Conservation (phyloP, 2,888 invertebrate species). For the Tinea trinotella region DNA sequence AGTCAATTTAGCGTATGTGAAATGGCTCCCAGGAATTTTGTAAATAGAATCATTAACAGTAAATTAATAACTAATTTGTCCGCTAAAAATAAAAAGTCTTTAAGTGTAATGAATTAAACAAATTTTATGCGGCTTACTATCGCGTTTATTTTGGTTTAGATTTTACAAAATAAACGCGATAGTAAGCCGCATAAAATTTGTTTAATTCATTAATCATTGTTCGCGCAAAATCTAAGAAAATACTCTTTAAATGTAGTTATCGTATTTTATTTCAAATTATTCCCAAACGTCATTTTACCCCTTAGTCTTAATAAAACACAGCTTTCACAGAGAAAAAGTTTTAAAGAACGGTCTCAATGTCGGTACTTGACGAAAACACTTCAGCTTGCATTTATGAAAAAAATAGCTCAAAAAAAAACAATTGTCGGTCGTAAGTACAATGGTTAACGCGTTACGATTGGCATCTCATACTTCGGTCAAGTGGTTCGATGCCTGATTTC, state of each 20-base stretch:
- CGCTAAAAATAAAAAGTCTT: too few species aligned
- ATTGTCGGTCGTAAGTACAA: constrained; percentile 28
- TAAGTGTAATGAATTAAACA: too few species aligned
- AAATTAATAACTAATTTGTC: constrained; percentile 58
- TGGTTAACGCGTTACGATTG: constrained; percentile 9
- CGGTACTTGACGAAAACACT: constrained; percentile 51
- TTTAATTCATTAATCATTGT: too few species aligned
- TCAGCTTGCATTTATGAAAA: constrained; percentile 36
- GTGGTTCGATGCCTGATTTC: constrained; percentile 33
- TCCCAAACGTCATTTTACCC: too few species aligned
- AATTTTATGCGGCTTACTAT: too few species aligned
- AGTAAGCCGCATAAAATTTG: too few species aligned
- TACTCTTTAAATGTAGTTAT: too few species aligned
- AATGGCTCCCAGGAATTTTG: constrained; percentile 15
- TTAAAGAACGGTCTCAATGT: constrained; percentile 50
- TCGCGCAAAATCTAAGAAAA: too few species aligned
- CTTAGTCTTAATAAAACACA: too few species aligned
- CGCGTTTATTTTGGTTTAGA: too few species aligned
- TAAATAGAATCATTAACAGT: constrained; percentile 58
- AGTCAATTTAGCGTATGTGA: neutral
- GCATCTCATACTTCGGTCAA: constrained; percentile 11
- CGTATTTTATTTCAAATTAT: too few species aligned
- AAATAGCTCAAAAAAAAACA: constrained; percentile 56
- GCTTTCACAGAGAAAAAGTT: neutral
- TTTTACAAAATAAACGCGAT: too few species aligned